Base-by-base conservation (phyloP, 2,797 vertebrate genomes). In the Micropoecilia bifurca region DNA sequence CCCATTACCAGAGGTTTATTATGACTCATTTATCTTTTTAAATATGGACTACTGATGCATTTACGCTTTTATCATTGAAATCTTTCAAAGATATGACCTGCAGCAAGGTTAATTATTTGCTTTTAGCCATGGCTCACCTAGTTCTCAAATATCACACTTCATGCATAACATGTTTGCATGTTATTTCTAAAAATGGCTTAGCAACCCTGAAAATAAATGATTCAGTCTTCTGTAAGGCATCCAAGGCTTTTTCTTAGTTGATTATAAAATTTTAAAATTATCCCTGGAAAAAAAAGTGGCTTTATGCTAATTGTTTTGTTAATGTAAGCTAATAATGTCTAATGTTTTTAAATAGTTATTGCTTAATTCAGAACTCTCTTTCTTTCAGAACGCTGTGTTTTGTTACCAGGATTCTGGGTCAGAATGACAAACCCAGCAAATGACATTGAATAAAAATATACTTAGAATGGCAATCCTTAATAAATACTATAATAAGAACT, bases 401-500 rank as follows among this genome's bases (percentile, higher is more conserved):
- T 76, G 57, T 83, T 16, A 71, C 66, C 69, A 73, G 14, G 47
- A 76, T 16, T 71, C 36, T 75, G 76, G 89, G 90, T 91, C 89
- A 88, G 83, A 85, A 55, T 90, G 91, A 91, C 89, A 90, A 87
- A 88, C 74, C 71, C 14, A 14, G 16, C 16, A 36, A 22, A 87
- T 59, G 33, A 78, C 83, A 36, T 69, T 39, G 71, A 81, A 82
- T 83, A 83, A 78, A 89, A 91, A 80, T 81, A 85, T 76, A 79
- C 73, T 86, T 71, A 78, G 13, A 55, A 80, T 78, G 83, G 89
- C 79, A 50, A 16, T 50, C 78, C 43, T 83, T 66, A 80, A 87
- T 86, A 83, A 45, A 84, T 73, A 73, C 4, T 88, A 81, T 76
- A 82, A 86, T 74, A 86, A 48, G 57, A 78, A 82, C 71, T n/a